phyloP scores from a whole-genome alignment of 2,888 invertebrate genomes.

The Scaptomyza tumidula region DNA sequence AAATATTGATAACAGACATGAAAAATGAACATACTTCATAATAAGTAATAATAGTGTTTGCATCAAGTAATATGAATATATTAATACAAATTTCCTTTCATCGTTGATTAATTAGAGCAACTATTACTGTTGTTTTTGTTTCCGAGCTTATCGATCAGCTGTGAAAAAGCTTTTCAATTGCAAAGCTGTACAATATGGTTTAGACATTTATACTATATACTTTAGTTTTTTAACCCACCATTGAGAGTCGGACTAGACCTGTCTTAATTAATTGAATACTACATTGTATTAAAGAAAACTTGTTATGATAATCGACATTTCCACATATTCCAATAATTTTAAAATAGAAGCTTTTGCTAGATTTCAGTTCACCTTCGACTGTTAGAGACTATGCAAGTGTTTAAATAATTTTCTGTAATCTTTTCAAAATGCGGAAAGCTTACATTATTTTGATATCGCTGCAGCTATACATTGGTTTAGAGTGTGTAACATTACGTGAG shows the following conservation, averaged over 20 bases:
- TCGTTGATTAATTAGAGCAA: background rate
- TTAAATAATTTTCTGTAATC: background rate
- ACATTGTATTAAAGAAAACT: conserved; percentile 29
- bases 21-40: too few relatives aligned
- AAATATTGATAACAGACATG: too few relatives aligned
- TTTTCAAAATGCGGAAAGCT: conserved; percentile 36
- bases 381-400: conserved; percentile 34
- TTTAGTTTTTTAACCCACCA: conserved; percentile 1
- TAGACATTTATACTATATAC: background rate
- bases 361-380: conserved; percentile 23
- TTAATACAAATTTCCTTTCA: background rate
- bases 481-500: conserved; percentile 48
- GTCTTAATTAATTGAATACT: conserved; percentile 4
- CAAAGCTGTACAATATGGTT: conserved; percentile 4
- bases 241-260: conserved; percentile 6
- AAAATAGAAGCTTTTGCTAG: background rate
- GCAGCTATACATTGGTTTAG: conserved; percentile 23
- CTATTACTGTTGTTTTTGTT: background rate
- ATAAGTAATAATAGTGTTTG: too few relatives aligned
- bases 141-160: conserved; percentile 5
- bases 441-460: conserved; percentile 21
- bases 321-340: background rate
- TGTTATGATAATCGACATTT: conserved; percentile 34
- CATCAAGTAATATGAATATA: too few relatives aligned
- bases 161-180: conserved; percentile 13